Evolutionary conservation across 2,888 invertebrate species (phyloP).

Genomic region (Tetragonisca angustula): DNA sequence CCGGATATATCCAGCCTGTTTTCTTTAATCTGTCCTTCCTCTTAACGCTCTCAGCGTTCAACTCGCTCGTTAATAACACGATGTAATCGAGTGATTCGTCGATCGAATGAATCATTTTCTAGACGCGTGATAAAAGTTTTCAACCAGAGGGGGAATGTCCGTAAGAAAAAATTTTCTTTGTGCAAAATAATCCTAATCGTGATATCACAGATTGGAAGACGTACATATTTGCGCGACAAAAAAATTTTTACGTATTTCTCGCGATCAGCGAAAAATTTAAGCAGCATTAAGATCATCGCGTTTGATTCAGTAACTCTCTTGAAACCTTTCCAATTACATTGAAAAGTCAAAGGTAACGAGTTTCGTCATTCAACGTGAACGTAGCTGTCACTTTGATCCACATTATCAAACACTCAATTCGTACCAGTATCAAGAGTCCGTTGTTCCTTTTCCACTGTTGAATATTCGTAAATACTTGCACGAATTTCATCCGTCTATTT

Average conservation of each 20-base stretch:
- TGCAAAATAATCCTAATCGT: too few species aligned
- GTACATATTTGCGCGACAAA: too few species aligned
- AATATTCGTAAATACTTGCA: too few species aligned
- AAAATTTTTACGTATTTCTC: neutral
- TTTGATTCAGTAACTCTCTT: constrained; percentile 17
- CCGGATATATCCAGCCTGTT: neutral
- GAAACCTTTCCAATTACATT: constrained; percentile 1
- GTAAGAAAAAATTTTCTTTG: too few species aligned
- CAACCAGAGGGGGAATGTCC: too few species aligned
- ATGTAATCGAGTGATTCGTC: neutral
- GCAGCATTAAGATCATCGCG: neutral
- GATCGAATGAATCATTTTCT: neutral
- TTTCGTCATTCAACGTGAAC: constrained; percentile 8
- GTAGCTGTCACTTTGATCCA: constrained; percentile 33
- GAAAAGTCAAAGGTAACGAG: constrained; percentile 40
- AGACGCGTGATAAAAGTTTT: too few species aligned
- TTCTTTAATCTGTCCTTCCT: neutral
- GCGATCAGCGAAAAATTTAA: constrained; percentile 18
- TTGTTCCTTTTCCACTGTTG: neutral
- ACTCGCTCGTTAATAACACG: too few species aligned
- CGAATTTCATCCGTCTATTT: too few species aligned
- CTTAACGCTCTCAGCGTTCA: neutral
- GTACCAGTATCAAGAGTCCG: constrained; percentile 17
- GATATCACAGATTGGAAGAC: too few species aligned
- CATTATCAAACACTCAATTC: constrained; percentile 27